Conservation (phyloP, 2,888 invertebrate genomes). For the Operophtera brumata region DNA sequence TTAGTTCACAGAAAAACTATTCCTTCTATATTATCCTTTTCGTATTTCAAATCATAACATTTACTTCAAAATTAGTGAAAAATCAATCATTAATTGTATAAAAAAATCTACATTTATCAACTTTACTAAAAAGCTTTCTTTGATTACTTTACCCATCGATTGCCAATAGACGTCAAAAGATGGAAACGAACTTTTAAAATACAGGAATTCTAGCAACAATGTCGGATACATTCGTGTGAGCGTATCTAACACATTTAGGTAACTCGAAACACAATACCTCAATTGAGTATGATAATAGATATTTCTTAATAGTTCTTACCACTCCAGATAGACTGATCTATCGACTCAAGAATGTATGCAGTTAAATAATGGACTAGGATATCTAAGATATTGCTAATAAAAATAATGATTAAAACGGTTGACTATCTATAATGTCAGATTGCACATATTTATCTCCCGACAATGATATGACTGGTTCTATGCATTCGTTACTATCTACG, state of each 20-base stretch:
- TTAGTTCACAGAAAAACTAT: too few species aligned
- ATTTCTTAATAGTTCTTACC: neutral
- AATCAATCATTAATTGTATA: too few species aligned
- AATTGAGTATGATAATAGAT: neutral
- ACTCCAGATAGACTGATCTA: neutral
- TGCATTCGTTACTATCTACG: neutral
- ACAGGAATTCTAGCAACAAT: too few species aligned
- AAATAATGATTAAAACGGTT: constrained; percentile 2
- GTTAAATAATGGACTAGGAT: neutral
- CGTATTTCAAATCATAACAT: too few species aligned
- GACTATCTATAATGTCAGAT: neutral
- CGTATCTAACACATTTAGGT: neutral
- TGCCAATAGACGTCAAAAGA: neutral
- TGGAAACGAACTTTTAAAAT: too few species aligned
- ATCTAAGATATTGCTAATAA: neutral
- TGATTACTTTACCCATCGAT: too few species aligned
- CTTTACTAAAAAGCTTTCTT: too few species aligned
- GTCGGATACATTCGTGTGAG: neutral
- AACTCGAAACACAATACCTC: constrained; percentile 32
- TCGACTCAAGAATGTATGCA: neutral
- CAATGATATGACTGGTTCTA: constrained; percentile 4
- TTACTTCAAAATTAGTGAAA: too few species aligned
- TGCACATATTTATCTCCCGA: constrained; percentile 6
- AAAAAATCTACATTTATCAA: too few species aligned
- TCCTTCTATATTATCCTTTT: too few species aligned